These are phyloP conservation scores for Celastrina argiolus DNA, from an alignment of 2,888 invertebrate genomes.

Conservation along the genomic window DNA sequence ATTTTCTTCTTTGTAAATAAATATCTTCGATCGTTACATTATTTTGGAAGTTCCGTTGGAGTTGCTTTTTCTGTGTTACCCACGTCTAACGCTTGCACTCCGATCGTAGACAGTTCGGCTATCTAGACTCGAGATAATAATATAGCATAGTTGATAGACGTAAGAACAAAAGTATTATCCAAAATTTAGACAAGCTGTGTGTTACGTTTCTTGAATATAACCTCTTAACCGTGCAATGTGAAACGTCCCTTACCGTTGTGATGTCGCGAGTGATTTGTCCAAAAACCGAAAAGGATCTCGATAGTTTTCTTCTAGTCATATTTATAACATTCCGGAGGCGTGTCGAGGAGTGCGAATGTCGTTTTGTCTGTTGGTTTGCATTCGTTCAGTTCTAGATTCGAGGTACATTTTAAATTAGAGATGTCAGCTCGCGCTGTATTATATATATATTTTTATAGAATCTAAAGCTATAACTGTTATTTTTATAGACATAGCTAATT, in stretches of 20 bases:
- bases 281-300: constrained; percentile 50
- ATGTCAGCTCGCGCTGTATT: constrained; percentile 65
- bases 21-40: constrained; percentile 47
- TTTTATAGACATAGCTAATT: constrained; percentile 69
- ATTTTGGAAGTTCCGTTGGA: constrained; percentile 35
- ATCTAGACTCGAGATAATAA: constrained; percentile 68
- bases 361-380: constrained; percentile 46
- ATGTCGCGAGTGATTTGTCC: constrained; percentile 35
- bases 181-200: constrained; percentile 71
- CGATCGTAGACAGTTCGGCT: constrained; percentile 57
- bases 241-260: constrained; percentile 33
- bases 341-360: constrained; percentile 39
- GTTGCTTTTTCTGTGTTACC: constrained; percentile 43
- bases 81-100: constrained; percentile 56
- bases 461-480: constrained; percentile 72
- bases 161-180: constrained; percentile 76
- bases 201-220: constrained; percentile 60
- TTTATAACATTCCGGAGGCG: constrained; percentile 72
- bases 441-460: constrained; percentile 77
- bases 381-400: constrained; percentile 61
- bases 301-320: constrained; percentile 68
- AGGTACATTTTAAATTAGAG: constrained; percentile 66
- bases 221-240: constrained; percentile 13
- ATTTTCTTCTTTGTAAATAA: constrained; percentile 65
- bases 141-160: constrained; percentile 64